Evolutionary conservation across 2,113 vertebrate genomes (phyloP).

Genomic region (Galeopterus variegatus): DNA sequence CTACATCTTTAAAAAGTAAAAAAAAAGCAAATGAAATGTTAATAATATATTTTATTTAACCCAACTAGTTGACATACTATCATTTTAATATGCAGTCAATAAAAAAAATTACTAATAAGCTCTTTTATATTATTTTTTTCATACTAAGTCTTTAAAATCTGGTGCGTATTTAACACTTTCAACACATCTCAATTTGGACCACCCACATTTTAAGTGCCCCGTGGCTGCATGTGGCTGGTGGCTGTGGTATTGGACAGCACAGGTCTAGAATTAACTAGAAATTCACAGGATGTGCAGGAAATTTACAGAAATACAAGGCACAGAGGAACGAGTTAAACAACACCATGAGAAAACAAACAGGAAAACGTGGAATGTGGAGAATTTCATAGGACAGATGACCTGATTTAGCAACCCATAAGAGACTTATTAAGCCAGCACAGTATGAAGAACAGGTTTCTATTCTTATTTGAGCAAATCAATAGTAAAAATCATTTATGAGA

Average conservation of each 20-base stretch:
- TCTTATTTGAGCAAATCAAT: not conserved
- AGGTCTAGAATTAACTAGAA: not conserved
- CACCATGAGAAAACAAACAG: not conserved
- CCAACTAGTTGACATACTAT: not conserved
- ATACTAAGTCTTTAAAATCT: not conserved
- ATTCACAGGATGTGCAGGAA: not conserved
- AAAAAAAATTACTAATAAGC: not conserved
- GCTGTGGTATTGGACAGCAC: fast-evolving
- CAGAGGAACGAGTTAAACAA: not conserved
- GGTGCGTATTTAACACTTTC: not conserved
- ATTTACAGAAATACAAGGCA: not conserved
- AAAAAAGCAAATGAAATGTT: not conserved
- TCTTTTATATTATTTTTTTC: not conserved
- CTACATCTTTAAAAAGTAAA: not conserved
- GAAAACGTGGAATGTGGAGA: not conserved
- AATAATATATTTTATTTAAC: not conserved
- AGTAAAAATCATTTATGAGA: not conserved
- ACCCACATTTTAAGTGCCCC: not conserved
- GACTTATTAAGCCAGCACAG: not conserved
- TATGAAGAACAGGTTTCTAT: not conserved
- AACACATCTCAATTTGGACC: not conserved
- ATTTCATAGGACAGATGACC: not conserved
- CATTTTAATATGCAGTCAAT: not conserved
- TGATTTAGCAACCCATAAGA: not conserved
- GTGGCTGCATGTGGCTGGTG: not conserved